A percentile compares a stretch with the other conserved stretches of the same genome.
phyloP scores from a whole-genome alignment of 2,888 invertebrate genomes.

The Drosophila anceps region DNA sequence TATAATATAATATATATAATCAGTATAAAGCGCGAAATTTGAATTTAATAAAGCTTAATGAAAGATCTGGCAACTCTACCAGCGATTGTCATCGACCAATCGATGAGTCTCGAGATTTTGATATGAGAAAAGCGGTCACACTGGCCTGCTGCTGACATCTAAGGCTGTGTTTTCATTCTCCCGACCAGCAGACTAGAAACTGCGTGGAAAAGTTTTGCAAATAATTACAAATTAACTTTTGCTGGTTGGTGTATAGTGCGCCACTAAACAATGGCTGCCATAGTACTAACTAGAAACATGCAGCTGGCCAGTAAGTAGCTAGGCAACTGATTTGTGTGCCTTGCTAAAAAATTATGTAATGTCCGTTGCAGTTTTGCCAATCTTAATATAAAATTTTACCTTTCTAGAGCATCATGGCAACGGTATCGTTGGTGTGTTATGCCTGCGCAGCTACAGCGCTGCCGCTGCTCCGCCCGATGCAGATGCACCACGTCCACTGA shows the following conservation, averaged over 20 bases:
- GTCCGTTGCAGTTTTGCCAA: constrained; percentile 29
- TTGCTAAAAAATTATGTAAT: constrained; percentile 77
- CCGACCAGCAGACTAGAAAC: constrained; percentile 51
- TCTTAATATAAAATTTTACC: constrained; percentile 20
- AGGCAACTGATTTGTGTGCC: neutral
- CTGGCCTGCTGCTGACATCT: constrained; percentile 34
- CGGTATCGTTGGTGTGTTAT: constrained; percentile 81
- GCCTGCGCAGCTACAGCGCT: constrained; percentile 75
- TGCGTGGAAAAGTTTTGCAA: constrained; percentile 42
- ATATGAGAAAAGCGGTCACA: constrained; percentile 26
- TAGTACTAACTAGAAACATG: constrained; percentile 82
- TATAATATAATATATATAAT: neutral
- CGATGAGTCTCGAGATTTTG: constrained; percentile 7
- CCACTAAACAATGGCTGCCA: constrained; percentile 79
- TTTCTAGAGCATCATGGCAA: constrained; percentile 77
- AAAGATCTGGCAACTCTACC: constrained; percentile 10
- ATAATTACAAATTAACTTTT: constrained; percentile 22
- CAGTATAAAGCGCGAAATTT: constrained; percentile 5
- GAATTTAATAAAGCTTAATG: neutral
- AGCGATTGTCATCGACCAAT: neutral
- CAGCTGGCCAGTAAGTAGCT: constrained; percentile 84
- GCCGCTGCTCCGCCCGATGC: constrained; percentile 58
- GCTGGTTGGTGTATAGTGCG: constrained; percentile 40
- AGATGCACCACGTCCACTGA: constrained; percentile 83
- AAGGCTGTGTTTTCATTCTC: constrained; percentile 53